A percentile compares a stretch with the other conserved stretches of the same genome.
These are phyloP conservation scores for Biston stratarius DNA, from an alignment of 2,888 invertebrate species.

Conservation along the genomic window DNA sequence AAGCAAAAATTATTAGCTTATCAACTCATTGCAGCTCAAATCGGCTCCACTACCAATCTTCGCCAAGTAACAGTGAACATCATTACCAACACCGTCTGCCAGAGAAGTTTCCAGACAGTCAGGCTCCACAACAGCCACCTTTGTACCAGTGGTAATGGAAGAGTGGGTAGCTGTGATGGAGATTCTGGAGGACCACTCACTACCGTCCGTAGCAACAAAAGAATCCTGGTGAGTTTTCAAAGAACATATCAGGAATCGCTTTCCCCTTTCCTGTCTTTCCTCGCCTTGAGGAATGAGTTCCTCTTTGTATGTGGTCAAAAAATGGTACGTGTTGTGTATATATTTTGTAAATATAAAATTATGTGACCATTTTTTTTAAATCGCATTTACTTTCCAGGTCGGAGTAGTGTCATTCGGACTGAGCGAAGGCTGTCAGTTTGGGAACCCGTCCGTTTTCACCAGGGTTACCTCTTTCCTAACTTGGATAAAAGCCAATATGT, in stretches of 20 bases:
- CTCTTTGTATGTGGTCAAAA: no score
- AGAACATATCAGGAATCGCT: no score
- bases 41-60: constrained; percentile 53
- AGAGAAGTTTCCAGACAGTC: constrained; percentile 39
- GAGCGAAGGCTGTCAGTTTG: constrained; percentile 42
- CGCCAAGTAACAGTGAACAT: constrained; percentile 56
- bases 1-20: no score
- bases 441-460: constrained; percentile 44
- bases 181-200: constrained; percentile 59
- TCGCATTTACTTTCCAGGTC: constrained; percentile 32
- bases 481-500: constrained; percentile 48
- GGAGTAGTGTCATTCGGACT: constrained; percentile 46
- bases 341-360: no score
- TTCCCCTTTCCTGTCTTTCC: no score
- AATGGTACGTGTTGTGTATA: no score
- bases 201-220: constrained; percentile 35
- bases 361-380: no score
- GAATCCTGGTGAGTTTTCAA: constrained; percentile 38
- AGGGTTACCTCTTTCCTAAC: constrained; percentile 45
- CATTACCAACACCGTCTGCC: constrained; percentile 59
- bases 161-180: constrained; percentile 60
- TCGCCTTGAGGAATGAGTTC: neutral
- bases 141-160: constrained; percentile 57
- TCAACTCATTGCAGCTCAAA: constrained; percentile 57
- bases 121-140: constrained; percentile 54